These are phyloP conservation scores for Epizoanthus fatuus DNA, from an alignment of 92 coral and sea anemone genomes.

Conservation along the genomic window DNA sequence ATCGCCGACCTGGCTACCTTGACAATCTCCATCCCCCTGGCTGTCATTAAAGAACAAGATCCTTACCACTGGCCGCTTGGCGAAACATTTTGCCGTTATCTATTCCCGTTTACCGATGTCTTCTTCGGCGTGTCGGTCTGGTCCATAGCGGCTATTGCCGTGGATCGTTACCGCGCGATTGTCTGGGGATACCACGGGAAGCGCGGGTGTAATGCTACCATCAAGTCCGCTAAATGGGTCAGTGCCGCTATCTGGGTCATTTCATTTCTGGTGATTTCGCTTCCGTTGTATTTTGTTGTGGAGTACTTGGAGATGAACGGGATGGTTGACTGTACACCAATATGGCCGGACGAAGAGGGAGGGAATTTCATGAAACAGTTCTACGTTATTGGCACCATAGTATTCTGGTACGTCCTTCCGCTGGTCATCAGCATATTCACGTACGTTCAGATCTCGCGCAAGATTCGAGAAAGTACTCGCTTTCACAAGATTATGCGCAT, in stretches of 20 bases:
- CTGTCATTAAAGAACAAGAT: slow-evolving; percentile 77
- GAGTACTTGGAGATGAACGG: slow-evolving; percentile 31
- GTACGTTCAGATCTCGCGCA: slow-evolving; percentile 77
- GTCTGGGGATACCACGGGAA: slow-evolving; percentile 35
- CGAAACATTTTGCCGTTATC: slow-evolving; percentile 52
- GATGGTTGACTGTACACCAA: neutral
- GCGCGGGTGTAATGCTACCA: slow-evolving; percentile 18
- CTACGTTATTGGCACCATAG: slow-evolving; percentile 53
- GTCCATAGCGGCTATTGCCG: slow-evolving; percentile 94
- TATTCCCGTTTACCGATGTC: slow-evolving; percentile 84
- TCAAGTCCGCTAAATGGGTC: slow-evolving; percentile 22
- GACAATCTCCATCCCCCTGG: slow-evolving; percentile 74
- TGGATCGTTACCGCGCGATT: slow-evolving; percentile 75
- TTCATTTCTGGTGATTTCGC: slow-evolving; percentile 5
- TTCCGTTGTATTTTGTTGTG: slow-evolving; percentile 28
- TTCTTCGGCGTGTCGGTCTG: slow-evolving; percentile 91
- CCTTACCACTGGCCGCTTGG: slow-evolving; percentile 89
- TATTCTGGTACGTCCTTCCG: slow-evolving; percentile 75
- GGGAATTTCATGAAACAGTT: slow-evolving; percentile 11
- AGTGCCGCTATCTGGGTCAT: slow-evolving; percentile 13
- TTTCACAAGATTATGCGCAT: slow-evolving; percentile 65
- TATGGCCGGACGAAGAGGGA: slow-evolving; percentile 14
- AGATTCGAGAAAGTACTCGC: slow-evolving; percentile 73
- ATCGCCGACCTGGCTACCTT: slow-evolving; percentile 87
- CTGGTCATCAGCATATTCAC: slow-evolving; percentile 72